Conservation (phyloP, 2,113 vertebrate genomes). For the Paradoxurus hermaphroditus region DNA sequence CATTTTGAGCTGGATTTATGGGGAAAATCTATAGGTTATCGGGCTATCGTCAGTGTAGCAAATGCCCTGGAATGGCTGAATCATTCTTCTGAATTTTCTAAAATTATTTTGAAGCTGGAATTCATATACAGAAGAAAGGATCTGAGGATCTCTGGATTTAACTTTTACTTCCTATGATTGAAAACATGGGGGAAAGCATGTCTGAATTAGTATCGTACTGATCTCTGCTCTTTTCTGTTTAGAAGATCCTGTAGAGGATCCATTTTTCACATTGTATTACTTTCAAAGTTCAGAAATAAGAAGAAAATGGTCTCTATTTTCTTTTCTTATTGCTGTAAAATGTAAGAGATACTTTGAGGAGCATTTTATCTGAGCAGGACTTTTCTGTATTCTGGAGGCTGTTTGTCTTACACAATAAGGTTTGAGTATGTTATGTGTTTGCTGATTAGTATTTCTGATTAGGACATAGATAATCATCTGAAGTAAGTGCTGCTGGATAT, state of each 20-base stretch:
- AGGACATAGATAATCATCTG: slow-evolving; percentile 77
- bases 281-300: slow-evolving; percentile 44
- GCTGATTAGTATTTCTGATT: slow-evolving; percentile 82
- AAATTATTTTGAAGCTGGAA: neutral
- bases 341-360: neutral
- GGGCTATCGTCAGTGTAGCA: neutral
- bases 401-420: slow-evolving; percentile 62
- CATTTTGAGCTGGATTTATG: neutral
- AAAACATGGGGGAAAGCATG: neutral
- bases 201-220: neutral
- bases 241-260: neutral
- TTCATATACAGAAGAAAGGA: neutral
- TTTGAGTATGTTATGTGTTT: slow-evolving; percentile 59
- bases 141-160: neutral
- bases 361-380: slow-evolving; percentile 30
- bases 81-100: slow-evolving; percentile 1
- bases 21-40: neutral
- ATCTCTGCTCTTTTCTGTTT: neutral
- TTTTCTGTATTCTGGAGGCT: neutral
- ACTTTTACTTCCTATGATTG: neutral
- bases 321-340: neutral
- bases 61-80: neutral
- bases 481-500: slow-evolving; percentile 81
- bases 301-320: slow-evolving; percentile 16
- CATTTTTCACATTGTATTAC: neutral